phyloP scores from a whole-genome alignment of 2,888 invertebrate species.

The Hypena proboscidalis region DNA sequence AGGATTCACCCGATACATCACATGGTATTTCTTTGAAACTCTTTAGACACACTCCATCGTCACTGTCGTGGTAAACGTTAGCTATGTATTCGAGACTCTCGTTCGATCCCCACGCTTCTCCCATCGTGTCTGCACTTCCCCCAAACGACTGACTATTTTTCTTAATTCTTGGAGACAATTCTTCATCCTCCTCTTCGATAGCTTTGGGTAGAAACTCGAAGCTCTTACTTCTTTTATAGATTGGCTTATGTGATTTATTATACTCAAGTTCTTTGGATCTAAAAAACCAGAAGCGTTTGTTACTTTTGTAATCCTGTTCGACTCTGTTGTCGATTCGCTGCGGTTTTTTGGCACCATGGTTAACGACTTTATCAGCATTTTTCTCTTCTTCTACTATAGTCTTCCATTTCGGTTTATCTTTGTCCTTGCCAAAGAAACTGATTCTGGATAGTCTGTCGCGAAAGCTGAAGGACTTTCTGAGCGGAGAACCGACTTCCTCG shows the following conservation, averaged over 20 bases:
- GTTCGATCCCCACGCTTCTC: slow-evolving; percentile 68
- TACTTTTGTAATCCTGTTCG: slow-evolving; percentile 64
- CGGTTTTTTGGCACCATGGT: slow-evolving; percentile 22
- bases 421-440: slow-evolving; percentile 67
- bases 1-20: slow-evolving; percentile 56
- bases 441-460: slow-evolving; percentile 72
- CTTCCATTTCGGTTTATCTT: slow-evolving; percentile 65
- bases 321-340: slow-evolving; percentile 41
- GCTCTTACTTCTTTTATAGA: slow-evolving; percentile 76
- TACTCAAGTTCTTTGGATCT: slow-evolving; percentile 66
- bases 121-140: slow-evolving; percentile 68
- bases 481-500: slow-evolving; percentile 62
- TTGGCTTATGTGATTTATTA: slow-evolving; percentile 50
- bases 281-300: slow-evolving; percentile 77
- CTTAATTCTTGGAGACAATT: slow-evolving; percentile 38
- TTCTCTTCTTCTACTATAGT: slow-evolving; percentile 60
- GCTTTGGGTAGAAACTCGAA: slow-evolving; percentile 78
- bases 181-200: slow-evolving; percentile 58
- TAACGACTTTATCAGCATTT: slow-evolving; percentile 23
- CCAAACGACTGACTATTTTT: slow-evolving; percentile 63
- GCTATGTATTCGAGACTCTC: slow-evolving; percentile 73
- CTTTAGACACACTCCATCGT: slow-evolving; percentile 66
- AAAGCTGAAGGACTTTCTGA: slow-evolving; percentile 78
- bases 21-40: slow-evolving; percentile 67
- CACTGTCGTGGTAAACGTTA: slow-evolving; percentile 70